These are phyloP conservation scores for Zeugodacus cucurbitae DNA, from an alignment of 1,140 invertebrate species.

Conservation along the genomic window DNA sequence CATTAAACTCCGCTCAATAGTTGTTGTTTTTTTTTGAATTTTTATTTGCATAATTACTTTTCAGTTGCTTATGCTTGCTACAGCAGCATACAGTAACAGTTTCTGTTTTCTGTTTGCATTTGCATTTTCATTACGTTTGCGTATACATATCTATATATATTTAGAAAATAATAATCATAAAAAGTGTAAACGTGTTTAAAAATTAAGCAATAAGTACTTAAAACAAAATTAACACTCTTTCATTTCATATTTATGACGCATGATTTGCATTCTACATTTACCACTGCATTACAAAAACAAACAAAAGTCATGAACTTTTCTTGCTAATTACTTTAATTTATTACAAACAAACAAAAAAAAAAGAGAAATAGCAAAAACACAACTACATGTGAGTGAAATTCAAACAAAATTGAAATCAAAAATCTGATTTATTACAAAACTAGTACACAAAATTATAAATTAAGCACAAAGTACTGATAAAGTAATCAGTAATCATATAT, in stretches of 20 bases:
- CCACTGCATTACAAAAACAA: constrained; percentile 19
- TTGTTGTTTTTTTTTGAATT: too few species aligned
- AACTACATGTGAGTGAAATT: neutral
- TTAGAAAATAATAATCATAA: neutral
- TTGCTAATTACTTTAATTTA: too few species aligned
- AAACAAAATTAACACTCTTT: constrained; percentile 28
- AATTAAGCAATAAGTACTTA: constrained; percentile 36
- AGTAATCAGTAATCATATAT: neutral
- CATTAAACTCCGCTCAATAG: too few species aligned
- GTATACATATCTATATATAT: too few species aligned
- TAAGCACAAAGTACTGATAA: neutral
- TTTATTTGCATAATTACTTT: too few species aligned
- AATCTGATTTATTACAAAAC: neutral
- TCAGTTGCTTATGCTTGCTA: too few species aligned
- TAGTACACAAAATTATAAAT: neutral
- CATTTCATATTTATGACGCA: constrained; percentile 7
- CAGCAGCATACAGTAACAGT: neutral
- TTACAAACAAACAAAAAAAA: neutral
- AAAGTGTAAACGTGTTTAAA: neutral
- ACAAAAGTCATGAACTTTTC: neutral
- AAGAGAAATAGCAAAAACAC: neutral
- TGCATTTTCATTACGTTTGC: neutral
- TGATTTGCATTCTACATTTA: constrained; percentile 5
- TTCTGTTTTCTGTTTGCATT: too few species aligned
- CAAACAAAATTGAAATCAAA: neutral